Percentiles rank a stretch among this genome's conserved stretches.
Conservation (phyloP, 2,113 vertebrate species). For the Scomber colias region DNA sequence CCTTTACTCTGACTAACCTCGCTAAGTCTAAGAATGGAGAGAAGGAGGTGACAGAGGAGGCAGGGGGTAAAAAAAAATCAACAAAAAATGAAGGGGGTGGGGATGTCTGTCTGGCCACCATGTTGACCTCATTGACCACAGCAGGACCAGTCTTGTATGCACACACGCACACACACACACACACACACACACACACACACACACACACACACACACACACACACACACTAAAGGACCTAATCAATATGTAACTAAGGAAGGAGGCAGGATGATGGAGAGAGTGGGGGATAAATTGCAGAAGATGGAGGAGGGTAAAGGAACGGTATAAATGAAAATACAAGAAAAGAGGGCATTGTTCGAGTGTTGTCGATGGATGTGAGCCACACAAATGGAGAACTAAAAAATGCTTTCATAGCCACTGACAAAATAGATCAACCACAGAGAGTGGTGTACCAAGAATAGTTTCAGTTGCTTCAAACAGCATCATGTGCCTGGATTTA, state of each 20-base stretch:
- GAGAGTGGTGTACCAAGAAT: neutral
- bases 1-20: constrained; percentile 7
- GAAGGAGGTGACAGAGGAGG: constrained; percentile 39
- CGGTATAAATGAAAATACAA: constrained; percentile 11
- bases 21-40: constrained; percentile 17
- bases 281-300: constrained; percentile 39
- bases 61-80: neutral
- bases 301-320: constrained; percentile 42
- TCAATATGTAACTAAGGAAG: constrained; percentile 76
- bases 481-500: too few species aligned
- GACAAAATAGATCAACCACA: neutral
- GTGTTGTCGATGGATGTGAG: neutral
- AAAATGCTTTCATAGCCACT: neutral
- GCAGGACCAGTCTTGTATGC: constrained; percentile 49
- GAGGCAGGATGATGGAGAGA: constrained; percentile 47
- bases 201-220: constrained; percentile 35
- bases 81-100: constrained; percentile 32
- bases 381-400: neutral
- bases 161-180: constrained; percentile 1
- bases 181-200: constrained; percentile 13
- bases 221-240: constrained; percentile 50
- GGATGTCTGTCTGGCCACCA: constrained; percentile 74
- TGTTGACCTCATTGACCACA: constrained; percentile 79
- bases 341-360: neutral
- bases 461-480: neutral